Evolutionary conservation across 1,140 invertebrate species (phyloP).

Genomic region (Sycophila sp.): DNA sequence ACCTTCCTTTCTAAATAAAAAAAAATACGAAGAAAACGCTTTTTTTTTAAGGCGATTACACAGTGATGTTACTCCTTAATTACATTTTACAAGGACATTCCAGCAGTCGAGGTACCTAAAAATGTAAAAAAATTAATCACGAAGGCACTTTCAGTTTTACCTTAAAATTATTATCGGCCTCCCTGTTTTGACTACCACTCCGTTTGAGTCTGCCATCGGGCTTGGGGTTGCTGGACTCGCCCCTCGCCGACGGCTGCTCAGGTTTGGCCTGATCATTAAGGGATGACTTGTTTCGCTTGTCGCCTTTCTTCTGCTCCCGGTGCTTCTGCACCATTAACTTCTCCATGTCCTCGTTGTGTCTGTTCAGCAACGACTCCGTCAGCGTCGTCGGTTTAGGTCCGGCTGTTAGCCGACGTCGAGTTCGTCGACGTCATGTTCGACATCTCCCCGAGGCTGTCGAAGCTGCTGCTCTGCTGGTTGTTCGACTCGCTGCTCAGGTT

Average conservation of each 20-base stretch:
- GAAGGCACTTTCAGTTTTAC: too few species aligned
- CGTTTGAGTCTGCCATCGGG: constrained; percentile 48
- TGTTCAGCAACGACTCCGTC: constrained; percentile 74
- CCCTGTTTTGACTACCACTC: constrained; percentile 46
- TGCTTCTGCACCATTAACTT: constrained; percentile 79
- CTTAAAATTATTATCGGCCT: constrained; percentile 50
- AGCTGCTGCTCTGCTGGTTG: constrained; percentile 59
- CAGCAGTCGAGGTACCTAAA: too few species aligned
- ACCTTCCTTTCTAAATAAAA: too few species aligned
- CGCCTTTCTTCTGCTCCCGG: constrained; percentile 68
- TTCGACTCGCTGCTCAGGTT: constrained; percentile 68
- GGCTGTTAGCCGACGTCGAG: constrained; percentile 7
- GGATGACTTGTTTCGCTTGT: constrained; percentile 59
- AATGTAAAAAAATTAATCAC: too few species aligned
- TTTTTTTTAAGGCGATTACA: too few species aligned
- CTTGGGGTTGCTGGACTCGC: background rate
- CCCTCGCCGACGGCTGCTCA: constrained; percentile 43
- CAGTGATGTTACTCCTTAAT: too few species aligned
- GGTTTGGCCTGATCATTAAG: constrained; percentile 36
- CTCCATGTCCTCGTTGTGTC: constrained; percentile 83
- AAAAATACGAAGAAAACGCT: too few species aligned
- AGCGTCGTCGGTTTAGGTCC: constrained; percentile 68
- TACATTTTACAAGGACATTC: too few species aligned
- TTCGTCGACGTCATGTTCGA: constrained; percentile 41
- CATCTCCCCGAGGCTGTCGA: constrained; percentile 50